A percentile compares a stretch with the other conserved stretches of the same genome.
Conservation (phyloP, 64 coral and sea anemone genomes). For the Montipora cactus region DNA sequence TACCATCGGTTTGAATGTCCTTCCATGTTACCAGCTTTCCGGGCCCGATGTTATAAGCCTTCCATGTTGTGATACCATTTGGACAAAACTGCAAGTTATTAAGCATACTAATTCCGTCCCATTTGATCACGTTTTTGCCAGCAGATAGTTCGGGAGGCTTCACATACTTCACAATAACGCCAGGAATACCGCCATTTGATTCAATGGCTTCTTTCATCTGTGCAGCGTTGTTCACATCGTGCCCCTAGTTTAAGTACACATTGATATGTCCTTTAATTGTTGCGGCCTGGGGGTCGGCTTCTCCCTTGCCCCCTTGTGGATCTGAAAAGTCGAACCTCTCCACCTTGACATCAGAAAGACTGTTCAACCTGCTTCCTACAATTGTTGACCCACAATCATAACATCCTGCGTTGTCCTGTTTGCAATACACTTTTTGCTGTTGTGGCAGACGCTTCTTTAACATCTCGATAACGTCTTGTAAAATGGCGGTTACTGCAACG, state of each 20-base stretch:
- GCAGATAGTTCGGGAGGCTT: neutral
- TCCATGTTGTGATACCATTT: conserved; percentile 16
- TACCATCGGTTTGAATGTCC: neutral
- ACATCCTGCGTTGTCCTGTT: conserved; percentile 48
- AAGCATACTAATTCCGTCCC: conserved; percentile 32
- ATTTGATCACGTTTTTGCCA: neutral
- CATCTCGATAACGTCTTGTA: conserved; percentile 31
- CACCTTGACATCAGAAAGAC: neutral
- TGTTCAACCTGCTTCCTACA: conserved; percentile 8
- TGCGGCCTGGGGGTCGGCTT: no score
- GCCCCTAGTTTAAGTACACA: neutral
- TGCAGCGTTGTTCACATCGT: conserved; percentile 7
- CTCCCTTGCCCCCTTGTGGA: no score
- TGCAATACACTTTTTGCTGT: conserved; percentile 22
- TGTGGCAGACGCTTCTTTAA: neutral
- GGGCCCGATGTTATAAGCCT: conserved; percentile 35
- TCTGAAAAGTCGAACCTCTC: no score
- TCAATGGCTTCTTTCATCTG: conserved; percentile 53
- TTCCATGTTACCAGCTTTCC: conserved; percentile 12
- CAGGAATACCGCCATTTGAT: conserved; percentile 47
- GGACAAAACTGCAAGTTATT: conserved; percentile 21
- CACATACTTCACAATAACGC: conserved; percentile 24
- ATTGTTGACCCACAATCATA: conserved; percentile 54
- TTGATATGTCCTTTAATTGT: no score
- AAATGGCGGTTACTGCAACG: conserved; percentile 24